phyloP scores from a whole-genome alignment of 2,113 vertebrate genomes.

The cattle (Bos taurus) region DNA sequence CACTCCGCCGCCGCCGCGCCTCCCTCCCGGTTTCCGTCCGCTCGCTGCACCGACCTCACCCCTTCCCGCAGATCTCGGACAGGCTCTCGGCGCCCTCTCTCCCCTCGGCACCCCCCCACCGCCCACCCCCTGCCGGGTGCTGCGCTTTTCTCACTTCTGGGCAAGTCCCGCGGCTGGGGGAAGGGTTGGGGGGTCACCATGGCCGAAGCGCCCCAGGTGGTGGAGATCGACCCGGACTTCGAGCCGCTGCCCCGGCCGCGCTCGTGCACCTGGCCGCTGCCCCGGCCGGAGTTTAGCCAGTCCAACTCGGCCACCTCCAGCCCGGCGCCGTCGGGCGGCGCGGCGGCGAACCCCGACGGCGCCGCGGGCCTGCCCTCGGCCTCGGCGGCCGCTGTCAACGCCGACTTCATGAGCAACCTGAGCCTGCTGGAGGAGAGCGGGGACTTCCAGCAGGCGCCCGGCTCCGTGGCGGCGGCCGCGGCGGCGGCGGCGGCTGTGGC shows the following conservation, averaged over 20 bases:
- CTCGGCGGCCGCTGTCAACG: constrained; percentile 67
- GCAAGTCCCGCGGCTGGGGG: constrained; percentile 44
- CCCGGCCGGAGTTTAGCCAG: constrained; percentile 92
- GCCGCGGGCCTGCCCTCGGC: constrained; percentile 74
- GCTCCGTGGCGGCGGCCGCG: constrained; percentile 70
- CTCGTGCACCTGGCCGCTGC: constrained; percentile 96
- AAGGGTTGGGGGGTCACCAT: constrained; percentile 81
- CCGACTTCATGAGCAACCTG: constrained; percentile 89
- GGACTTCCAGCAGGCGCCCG: constrained; percentile 82
- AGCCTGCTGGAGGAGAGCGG: constrained; percentile 92
- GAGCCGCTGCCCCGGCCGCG: constrained; percentile 87
- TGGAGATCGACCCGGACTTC: constrained; percentile 96
- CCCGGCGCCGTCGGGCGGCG: constrained; percentile 87
- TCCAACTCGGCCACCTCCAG: constrained; percentile 89
- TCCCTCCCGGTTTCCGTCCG: constrained; percentile 76
- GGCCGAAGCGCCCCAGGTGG: constrained; percentile 94
- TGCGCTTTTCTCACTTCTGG: constrained; percentile 60
- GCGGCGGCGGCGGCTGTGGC: constrained; percentile 73
- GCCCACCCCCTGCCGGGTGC: constrained; percentile 69
- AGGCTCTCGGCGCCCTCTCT: constrained; percentile 64
- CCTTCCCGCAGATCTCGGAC: neutral
- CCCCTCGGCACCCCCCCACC: constrained; percentile 74
- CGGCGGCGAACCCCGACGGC: constrained; percentile 79
- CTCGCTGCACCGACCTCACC: constrained; percentile 80
- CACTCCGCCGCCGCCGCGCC: constrained; percentile 85